These are phyloP conservation scores for Falco concolor DNA, from an alignment of 2,797 vertebrate species.

Conservation along the genomic window DNA sequence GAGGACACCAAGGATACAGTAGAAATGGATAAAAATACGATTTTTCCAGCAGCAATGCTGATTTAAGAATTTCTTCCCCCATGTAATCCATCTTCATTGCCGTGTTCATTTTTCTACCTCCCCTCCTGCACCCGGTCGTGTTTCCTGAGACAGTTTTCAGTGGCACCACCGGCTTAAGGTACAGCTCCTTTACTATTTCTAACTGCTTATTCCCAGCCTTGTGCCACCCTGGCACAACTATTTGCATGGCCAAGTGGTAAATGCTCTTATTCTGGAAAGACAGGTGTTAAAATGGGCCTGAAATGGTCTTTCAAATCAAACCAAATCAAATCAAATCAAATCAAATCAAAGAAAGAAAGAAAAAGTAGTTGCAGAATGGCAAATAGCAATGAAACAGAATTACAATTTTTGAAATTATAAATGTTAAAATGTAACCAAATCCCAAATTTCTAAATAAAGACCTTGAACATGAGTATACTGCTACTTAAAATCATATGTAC, in stretches of 20 bases:
- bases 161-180: neutral
- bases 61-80: neutral
- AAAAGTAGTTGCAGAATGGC: neutral
- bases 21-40: neutral
- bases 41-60: neutral
- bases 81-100: neutral
- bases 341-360: neutral
- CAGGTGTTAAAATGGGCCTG: neutral
- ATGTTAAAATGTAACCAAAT: neutral
- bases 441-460: neutral
- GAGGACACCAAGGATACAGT: neutral
- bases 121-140: rapidly evolving
- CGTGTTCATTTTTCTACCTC: neutral
- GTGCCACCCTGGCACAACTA: neutral
- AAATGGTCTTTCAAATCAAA: neutral
- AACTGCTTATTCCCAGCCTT: neutral
- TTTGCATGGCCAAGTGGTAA: neutral
- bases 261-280: neutral
- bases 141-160: neutral
- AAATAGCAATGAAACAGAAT: neutral
- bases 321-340: no score
- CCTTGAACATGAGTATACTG: neutral
- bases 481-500: neutral
- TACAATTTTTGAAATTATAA: neutral
- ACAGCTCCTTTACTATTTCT: neutral